Percentiles rank a stretch among this genome's conserved stretches.
phyloP scores from a whole-genome alignment of 2,113 vertebrate species.

The Cairina moschata region DNA sequence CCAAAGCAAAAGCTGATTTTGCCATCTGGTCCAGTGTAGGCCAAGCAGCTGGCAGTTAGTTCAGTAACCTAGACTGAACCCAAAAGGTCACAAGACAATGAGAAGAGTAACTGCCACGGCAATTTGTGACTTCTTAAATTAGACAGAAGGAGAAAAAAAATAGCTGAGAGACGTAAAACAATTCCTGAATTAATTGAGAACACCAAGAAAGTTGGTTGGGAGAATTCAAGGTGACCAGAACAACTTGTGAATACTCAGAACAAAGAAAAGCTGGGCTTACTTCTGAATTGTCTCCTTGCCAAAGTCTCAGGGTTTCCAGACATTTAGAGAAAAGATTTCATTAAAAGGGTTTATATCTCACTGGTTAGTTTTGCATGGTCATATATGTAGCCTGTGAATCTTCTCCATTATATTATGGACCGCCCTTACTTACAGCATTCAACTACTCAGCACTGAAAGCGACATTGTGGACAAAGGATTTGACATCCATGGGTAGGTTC shows the following conservation, averaged over 20 bases:
- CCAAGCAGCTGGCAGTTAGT: neutral
- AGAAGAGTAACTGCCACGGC: neutral
- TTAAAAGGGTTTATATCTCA: neutral
- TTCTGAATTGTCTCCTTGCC: neutral
- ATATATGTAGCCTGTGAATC: neutral
- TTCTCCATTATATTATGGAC: neutral
- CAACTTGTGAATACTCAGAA: neutral
- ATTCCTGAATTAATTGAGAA: neutral
- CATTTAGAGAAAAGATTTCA: neutral
- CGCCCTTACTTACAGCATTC: neutral
- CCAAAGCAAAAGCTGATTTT: neutral
- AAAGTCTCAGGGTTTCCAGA: neutral
- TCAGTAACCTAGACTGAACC: neutral
- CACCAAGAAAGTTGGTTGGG: rapidly evolving
- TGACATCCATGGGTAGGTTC: neutral
- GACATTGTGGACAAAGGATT: neutral
- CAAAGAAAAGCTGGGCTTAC: neutral
- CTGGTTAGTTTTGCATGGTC: neutral
- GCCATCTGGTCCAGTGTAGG: neutral
- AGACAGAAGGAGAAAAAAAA: neutral
- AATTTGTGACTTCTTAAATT: neutral
- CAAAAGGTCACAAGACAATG: neutral
- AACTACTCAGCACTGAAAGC: neutral
- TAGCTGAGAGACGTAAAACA: neutral
- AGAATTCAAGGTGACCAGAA: neutral